Evolutionary conservation across 2,888 invertebrate genomes (phyloP), one percentile per base, ranked within the genome.

Genomic region (Tuberolachnus salignus): DNA sequence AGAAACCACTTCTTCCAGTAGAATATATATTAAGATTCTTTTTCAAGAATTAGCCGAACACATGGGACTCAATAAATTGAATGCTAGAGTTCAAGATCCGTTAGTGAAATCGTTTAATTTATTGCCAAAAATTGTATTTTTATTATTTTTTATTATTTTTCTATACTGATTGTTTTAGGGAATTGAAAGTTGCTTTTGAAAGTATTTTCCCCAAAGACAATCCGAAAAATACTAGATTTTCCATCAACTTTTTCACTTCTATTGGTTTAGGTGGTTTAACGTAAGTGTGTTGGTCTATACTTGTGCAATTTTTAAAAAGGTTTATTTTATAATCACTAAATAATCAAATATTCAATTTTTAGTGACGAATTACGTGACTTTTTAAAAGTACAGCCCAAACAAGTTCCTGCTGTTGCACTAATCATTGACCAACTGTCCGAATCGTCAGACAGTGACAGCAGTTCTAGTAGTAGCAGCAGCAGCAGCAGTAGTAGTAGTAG

Each of bases 231-330:
- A 97, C 98, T 0, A 88, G 98, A 84, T 99, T 99, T 87, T 94
- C 98, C 0, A 98, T 99, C 70, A 98, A 98, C 85, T 98, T 97
- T 87, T 98, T 98, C 86, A 97, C 97, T 0, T 94, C 96, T 0
- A 97, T 97, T 84, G 97, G 98, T 83, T 89, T 99, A 75, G 98
- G 98, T 80, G 98, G 97, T 0, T 87, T 99, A 1, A 99, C 98
- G 88, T 90, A 85, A 87, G 89, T 85, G 34, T 59, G n/a, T n/a
- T 72, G 2, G 49, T 59, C 21, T 6, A 26, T 46, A 63, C 13
- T 72, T 23, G 23, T 53, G 14, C 49, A 46, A 74, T 75, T 67
- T 69, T 63, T 51, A 64, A 9, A 3, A 0, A n/a, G 1, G 4
- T 16, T 61, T 42, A 11, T 19, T 3, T 14, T 9, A 13, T 69